Evolutionary conservation across 2,888 invertebrate genomes (phyloP).

Genomic region (Nomada fabriciana): DNA sequence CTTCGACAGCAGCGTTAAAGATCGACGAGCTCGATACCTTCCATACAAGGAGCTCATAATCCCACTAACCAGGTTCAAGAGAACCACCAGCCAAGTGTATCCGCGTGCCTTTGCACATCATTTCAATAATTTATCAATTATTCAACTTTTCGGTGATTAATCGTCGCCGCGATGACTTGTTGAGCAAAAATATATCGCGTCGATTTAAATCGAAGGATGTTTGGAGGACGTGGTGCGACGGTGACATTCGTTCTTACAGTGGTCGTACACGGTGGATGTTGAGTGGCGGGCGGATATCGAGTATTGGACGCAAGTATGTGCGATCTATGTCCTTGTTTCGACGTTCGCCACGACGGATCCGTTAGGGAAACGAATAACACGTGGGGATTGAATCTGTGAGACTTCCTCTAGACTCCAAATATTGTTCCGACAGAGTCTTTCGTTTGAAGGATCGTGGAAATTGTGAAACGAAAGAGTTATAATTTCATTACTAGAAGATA

Average conservation of each 20-base stretch:
- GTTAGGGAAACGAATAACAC: constrained; percentile 60
- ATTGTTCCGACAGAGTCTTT: background rate
- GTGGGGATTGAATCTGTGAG: constrained; percentile 65
- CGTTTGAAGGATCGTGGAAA: constrained; percentile 29
- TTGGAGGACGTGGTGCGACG: constrained; percentile 26
- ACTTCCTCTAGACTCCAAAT: constrained; percentile 36
- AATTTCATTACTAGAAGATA: background rate
- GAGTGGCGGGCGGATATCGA: constrained; percentile 58
- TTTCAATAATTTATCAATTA: constrained; percentile 70
- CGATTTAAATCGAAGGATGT: constrained; percentile 27
- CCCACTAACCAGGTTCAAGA: constrained; percentile 11
- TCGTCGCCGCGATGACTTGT: constrained; percentile 47
- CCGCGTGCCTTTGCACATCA: constrained; percentile 61
- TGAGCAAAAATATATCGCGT: constrained; percentile 14
- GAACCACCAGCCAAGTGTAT: constrained; percentile 10
- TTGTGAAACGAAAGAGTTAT: constrained; percentile 15
- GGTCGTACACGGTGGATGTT: constrained; percentile 40
- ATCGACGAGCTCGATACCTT: constrained; percentile 56
- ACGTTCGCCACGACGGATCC: constrained; percentile 53
- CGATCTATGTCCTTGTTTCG: constrained; percentile 53
- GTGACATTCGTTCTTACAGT: constrained; percentile 49
- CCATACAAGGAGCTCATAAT: constrained; percentile 52
- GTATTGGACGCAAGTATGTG: constrained; percentile 63
- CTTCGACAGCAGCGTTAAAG: constrained; percentile 57
- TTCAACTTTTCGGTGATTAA: constrained; percentile 62